Evolutionary conservation across 2,113 vertebrate genomes (phyloP), one percentile per base, ranked within the genome.

Genomic region (Microcebus tavaratra): DNA sequence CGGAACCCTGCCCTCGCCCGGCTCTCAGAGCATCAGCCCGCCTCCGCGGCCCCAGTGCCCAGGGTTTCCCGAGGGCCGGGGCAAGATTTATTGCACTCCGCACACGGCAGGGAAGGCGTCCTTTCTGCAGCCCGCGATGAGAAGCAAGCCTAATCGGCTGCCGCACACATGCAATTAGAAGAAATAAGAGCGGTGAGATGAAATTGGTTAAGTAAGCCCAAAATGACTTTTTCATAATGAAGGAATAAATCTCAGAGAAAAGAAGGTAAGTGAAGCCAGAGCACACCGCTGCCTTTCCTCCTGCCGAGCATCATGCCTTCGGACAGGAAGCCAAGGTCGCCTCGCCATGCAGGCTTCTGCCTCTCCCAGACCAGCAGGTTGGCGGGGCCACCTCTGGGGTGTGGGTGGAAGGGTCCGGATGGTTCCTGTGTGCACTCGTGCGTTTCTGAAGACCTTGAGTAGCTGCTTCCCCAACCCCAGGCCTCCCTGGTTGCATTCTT

Each of bases 121-220:
- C 13, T 5, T 67, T 45, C 75, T 39, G 79, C 59, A 92, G 59
- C 57, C 29, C 0, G 17, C 25, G 3, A 20, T 3, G 85, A 88
- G 68, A 91, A 87, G 63, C 48, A 25, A n/a, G 55, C 17, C 23
- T 31, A 75, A 88, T 27, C 3, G 1, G 82, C 68, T 92, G 72
- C 70, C 23, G 63, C 48, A 45, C 83, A 95, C 63, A n/a, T 82
- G 59, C 87, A 94, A 97, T 98, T 97, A 97, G 90, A 96, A 97
- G 88, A 95, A 95, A 94, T 80, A 91, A 92, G 80, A 79, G 31
- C 82, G n/a, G 75, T 34, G 76, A 92, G 70, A 85, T 82, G 73
- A 95, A 91, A 90, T 78, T 92, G 81, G 89, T 81, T 92, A 91
- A 97, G 65, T 59, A 90, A 97, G 70, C 84, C 88, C 76, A 81